phyloP scores from a whole-genome alignment of 2,888 invertebrate species.

The Rhagonycha lutea region DNA sequence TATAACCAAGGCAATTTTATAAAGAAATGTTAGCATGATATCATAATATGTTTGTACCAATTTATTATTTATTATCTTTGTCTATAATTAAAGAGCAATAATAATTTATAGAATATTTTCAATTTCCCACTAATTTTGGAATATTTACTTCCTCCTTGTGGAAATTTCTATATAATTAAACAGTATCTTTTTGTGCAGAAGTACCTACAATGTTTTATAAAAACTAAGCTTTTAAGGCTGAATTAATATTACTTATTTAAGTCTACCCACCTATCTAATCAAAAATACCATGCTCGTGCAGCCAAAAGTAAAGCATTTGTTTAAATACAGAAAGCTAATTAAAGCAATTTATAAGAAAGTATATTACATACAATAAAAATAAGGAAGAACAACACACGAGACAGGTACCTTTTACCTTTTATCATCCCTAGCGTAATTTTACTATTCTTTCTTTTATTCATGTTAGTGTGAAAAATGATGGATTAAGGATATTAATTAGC shows the following conservation, averaged over 20 bases:
- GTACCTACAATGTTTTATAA: neutral
- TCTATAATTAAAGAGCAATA: neutral
- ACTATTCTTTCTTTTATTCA: constrained; percentile 45
- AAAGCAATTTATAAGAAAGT: neutral
- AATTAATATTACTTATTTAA: neutral
- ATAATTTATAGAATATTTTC: neutral
- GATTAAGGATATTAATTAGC: constrained; percentile 2
- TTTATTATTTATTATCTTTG: neutral
- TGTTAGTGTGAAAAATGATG: constrained; percentile 12
- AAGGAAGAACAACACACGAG: constrained; percentile 41
- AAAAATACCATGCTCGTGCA: neutral
- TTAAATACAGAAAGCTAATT: neutral
- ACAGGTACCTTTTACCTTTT: constrained; percentile 51
- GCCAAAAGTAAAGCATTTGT: neutral
- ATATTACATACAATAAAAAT: neutral
- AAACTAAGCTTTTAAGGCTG: neutral
- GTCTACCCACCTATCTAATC: neutral
- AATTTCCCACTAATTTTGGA: neutral
- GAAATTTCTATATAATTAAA: neutral
- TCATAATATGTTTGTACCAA: neutral
- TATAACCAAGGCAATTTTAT: neutral
- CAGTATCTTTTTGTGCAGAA: neutral
- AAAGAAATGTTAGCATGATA: neutral
- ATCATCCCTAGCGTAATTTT: constrained; percentile 54
- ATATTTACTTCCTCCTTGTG: neutral